Evolutionary conservation across 2,797 vertebrate genomes (phyloP).

Genomic region (Telmatherina bonti): DNA sequence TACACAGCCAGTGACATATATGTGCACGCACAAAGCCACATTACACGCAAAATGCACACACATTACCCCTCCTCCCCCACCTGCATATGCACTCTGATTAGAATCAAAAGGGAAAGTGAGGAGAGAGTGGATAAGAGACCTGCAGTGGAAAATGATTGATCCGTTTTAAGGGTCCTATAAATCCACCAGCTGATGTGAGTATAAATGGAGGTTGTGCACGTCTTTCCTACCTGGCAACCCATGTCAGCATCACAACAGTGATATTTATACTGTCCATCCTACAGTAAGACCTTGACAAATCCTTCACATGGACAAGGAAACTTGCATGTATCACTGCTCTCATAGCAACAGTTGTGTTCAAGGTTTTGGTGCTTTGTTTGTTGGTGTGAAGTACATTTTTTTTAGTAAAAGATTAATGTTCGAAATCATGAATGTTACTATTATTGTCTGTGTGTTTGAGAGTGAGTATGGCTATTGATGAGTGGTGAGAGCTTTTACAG

Average conservation of each 20-base stretch:
- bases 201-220: constrained; percentile 71
- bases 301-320: constrained; percentile 52
- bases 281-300: constrained; percentile 73
- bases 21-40: constrained; percentile 32
- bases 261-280: constrained; percentile 77
- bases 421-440: constrained; percentile 61
- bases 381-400: constrained; percentile 22
- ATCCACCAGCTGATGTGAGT: constrained; percentile 78
- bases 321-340: constrained; percentile 20
- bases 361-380: constrained; percentile 4
- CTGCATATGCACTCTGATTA: constrained; percentile 40
- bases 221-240: constrained; percentile 82
- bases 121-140: constrained; percentile 73
- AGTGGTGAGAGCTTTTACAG: constrained; percentile 61
- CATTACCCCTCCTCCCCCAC: constrained; percentile 16
- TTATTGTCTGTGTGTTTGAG: constrained; percentile 54
- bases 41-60: constrained; percentile 42
- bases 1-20: constrained; percentile 37
- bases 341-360: background rate
- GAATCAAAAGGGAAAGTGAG: constrained; percentile 69
- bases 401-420: constrained; percentile 22
- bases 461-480: constrained; percentile 70
- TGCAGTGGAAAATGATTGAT: constrained; percentile 83
- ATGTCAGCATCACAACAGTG: constrained; percentile 71
- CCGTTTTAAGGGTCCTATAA: constrained; percentile 79